phyloP scores from a whole-genome alignment of 2,113 vertebrate genomes.

The Scomber japonicus region DNA sequence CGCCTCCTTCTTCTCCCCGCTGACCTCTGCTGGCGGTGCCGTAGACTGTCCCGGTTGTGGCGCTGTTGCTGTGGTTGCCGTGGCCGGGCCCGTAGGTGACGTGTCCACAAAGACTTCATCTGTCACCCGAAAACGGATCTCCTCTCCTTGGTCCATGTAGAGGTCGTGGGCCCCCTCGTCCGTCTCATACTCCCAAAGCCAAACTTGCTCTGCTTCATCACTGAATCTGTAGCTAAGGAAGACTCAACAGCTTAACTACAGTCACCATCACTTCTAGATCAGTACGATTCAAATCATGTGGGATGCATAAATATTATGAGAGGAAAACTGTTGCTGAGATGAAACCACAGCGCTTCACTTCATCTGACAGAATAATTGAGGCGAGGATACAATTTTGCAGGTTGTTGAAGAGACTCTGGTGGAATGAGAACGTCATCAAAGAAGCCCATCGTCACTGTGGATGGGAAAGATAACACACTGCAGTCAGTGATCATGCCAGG shows the following conservation, averaged over 20 bases:
- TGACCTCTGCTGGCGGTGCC: conserved; percentile 56
- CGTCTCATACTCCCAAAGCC: conserved; percentile 99
- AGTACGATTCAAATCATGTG: neutral
- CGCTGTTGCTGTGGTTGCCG: conserved; percentile 72
- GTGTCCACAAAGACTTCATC: conserved; percentile 96
- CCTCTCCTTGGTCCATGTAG: conserved; percentile 98
- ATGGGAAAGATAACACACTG: conserved; percentile 24
- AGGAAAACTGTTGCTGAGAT: neutral
- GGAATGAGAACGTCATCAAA: conserved; percentile 97
- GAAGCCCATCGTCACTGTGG: conserved; percentile 93
- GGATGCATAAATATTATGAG: neutral
- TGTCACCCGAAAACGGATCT: conserved; percentile 94
- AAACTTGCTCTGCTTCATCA: conserved; percentile 96
- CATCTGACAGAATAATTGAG: neutral
- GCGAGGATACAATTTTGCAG: conserved; percentile 96
- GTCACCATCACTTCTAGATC: neutral
- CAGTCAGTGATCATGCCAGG: neutral
- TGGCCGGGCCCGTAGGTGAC: conserved; percentile 91
- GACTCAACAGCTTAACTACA: neutral
- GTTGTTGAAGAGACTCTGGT: conserved; percentile 95
- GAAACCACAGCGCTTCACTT: neutral
- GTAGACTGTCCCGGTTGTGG: conserved; percentile 68
- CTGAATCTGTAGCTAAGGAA: conserved; percentile 87
- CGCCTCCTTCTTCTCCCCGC: conserved; percentile 90
- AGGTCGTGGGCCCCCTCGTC: conserved; percentile 98